Evolutionary conservation across 2,888 invertebrate genomes (phyloP).

Genomic region (Caenorhabditis plicata): DNA sequence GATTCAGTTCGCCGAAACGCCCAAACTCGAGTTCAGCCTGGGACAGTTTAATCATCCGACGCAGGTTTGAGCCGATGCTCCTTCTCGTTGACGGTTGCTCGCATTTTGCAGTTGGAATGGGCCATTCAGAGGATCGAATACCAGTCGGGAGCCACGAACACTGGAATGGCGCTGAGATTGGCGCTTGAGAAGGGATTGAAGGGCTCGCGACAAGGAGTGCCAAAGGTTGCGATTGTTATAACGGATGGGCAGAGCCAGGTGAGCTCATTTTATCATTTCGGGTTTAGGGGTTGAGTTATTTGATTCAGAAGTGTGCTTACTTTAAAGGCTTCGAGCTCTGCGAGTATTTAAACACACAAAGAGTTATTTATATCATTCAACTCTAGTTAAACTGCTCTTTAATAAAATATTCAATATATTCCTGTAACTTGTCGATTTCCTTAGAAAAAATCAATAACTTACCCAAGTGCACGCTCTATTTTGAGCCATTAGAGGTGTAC

Average conservation of each 20-base stretch:
- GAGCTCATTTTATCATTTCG: no score
- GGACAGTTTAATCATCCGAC: constrained; percentile 55
- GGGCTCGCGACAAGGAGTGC: constrained; percentile 60
- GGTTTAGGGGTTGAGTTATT: no score
- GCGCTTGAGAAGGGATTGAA: constrained; percentile 50
- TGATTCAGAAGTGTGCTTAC: no score
- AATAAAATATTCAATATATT: no score
- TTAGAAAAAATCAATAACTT: no score
- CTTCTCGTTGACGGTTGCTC: background rate
- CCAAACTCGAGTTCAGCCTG: constrained; percentile 63
- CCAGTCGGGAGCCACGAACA: constrained; percentile 62
- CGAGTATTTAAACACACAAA: no score
- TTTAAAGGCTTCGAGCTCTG: no score
- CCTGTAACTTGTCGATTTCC: no score
- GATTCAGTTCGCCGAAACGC: constrained; percentile 66
- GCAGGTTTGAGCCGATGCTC: constrained; percentile 32
- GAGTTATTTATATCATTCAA: no score
- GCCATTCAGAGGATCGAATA: constrained; percentile 61
- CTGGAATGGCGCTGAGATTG: constrained; percentile 59
- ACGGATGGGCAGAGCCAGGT: constrained; percentile 67
- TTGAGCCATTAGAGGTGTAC: no score
- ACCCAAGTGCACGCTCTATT: no score
- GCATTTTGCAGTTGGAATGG: constrained; percentile 53
- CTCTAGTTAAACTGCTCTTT: no score
- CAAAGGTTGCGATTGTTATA: constrained; percentile 66